Evolutionary conservation across 2,113 vertebrate species (phyloP).

Genomic region (Ageneiosus marmoratus): DNA sequence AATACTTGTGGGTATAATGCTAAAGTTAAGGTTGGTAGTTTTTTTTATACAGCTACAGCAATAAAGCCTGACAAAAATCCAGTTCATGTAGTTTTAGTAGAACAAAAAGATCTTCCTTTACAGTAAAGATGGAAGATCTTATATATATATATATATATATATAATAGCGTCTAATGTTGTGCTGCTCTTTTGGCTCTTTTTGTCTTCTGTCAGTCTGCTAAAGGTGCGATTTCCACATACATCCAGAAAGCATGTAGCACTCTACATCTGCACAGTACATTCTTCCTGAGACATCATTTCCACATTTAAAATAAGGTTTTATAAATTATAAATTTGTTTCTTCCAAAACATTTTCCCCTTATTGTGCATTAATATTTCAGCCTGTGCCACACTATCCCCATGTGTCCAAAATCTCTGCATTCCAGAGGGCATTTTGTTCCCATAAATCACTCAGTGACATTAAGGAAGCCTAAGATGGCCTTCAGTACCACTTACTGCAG

Average conservation of each 20-base stretch:
- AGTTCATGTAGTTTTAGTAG: background rate
- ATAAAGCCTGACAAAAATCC: background rate
- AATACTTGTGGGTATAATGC: conserved; percentile 21
- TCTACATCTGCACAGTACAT: background rate
- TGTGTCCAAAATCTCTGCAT: conserved; percentile 16
- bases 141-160: too few species aligned
- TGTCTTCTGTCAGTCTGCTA: background rate
- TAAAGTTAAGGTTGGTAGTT: background rate
- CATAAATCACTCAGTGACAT: conserved; percentile 68
- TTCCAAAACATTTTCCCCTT: conserved; percentile 62
- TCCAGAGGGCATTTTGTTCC: conserved; percentile 64
- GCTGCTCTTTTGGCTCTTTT: background rate
- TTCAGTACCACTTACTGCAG: conserved; percentile 53
- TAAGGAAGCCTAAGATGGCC: conserved; percentile 65
- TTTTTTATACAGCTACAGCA: background rate
- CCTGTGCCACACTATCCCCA: conserved; percentile 47
- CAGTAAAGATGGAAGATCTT: too few species aligned
- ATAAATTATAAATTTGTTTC: conserved; percentile 71
- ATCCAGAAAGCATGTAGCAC: background rate
- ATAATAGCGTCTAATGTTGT: conserved; percentile 2
- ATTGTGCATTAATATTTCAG: conserved; percentile 73
- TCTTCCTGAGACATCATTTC: conserved; percentile 59
- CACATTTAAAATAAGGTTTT: conserved; percentile 63
- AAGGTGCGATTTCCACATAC: background rate
- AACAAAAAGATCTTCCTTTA: background rate